phyloP scores from a whole-genome alignment of 2,113 vertebrate species.

The Lasiurus cinereus region DNA sequence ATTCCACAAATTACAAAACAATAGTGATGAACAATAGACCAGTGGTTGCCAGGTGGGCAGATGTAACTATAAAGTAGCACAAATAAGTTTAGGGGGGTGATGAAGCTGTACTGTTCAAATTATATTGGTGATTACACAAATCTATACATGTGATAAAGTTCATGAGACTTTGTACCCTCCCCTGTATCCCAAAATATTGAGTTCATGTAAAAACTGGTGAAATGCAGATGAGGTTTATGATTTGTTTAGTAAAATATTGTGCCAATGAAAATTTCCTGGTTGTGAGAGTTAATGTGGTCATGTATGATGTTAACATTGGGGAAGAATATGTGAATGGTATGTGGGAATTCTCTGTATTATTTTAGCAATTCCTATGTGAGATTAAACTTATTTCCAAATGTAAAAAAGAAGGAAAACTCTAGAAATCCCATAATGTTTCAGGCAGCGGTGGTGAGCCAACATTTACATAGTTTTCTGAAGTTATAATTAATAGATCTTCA shows the following conservation, averaged over 20 bases:
- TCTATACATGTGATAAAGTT: not conserved
- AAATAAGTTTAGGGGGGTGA: not conserved
- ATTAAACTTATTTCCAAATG: constrained; percentile 35
- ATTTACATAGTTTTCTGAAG: constrained; percentile 43
- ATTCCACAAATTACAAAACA: constrained; percentile 36
- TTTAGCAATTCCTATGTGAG: constrained; percentile 28
- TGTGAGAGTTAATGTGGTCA: not conserved
- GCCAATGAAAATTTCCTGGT: constrained; percentile 18
- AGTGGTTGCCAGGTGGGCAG: not conserved
- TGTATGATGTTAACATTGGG: not conserved
- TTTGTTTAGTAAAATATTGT: not conserved
- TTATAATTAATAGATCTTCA: not conserved
- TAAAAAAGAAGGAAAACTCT: constrained; percentile 38
- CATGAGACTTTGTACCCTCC: not conserved
- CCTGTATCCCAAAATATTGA: not conserved
- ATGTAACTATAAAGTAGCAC: not conserved
- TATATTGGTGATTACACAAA: not conserved
- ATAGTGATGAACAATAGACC: constrained; percentile 8
- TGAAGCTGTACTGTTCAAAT: not conserved
- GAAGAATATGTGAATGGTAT: not conserved
- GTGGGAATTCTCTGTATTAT: not conserved
- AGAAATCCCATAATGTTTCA: not conserved
- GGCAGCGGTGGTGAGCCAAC: not conserved
- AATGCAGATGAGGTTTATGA: not conserved
- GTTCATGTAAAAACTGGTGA: not conserved